A percentile compares a stretch with the other conserved stretches of the same genome.
Evolutionary conservation across 2,888 invertebrate species (phyloP).

Genomic region (Druceiella hillmani): DNA sequence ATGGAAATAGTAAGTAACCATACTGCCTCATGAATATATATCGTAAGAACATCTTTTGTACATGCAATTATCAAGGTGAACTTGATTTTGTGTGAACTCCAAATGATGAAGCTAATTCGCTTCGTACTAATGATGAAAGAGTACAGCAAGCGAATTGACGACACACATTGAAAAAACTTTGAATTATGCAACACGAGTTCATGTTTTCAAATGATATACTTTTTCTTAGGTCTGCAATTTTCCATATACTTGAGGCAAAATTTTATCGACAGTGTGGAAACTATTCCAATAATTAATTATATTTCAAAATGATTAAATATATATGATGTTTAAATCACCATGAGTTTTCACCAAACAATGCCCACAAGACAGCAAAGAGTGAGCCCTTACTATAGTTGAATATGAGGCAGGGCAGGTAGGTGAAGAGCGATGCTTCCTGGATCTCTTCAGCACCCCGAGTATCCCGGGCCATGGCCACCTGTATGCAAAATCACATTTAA

Average conservation of each 20-base stretch:
- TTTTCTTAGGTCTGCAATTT: not conserved
- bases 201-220: not conserved
- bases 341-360: conserved; percentile 51
- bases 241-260: not conserved
- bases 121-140: no score
- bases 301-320: not conserved
- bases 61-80: no score
- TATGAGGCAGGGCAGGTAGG: conserved; percentile 37
- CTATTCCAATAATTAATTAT: not conserved
- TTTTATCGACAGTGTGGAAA: not conserved
- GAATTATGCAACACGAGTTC: no score
- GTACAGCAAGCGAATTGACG: no score
- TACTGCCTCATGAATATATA: no score
- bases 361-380: conserved; percentile 35
- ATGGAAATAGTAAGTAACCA: no score
- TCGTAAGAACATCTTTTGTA: no score
- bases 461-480: conserved; percentile 42
- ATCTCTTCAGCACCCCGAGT: conserved; percentile 40
- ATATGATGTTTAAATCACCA: conserved; percentile 32
- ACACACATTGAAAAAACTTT: no score
- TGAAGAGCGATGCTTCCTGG: conserved; percentile 34
- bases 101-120: no score
- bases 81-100: no score
- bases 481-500: conserved; percentile 2
- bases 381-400: conserved; percentile 40